Evolutionary conservation across 2,888 invertebrate species (phyloP).

Genomic region (Eurytoma californica): DNA sequence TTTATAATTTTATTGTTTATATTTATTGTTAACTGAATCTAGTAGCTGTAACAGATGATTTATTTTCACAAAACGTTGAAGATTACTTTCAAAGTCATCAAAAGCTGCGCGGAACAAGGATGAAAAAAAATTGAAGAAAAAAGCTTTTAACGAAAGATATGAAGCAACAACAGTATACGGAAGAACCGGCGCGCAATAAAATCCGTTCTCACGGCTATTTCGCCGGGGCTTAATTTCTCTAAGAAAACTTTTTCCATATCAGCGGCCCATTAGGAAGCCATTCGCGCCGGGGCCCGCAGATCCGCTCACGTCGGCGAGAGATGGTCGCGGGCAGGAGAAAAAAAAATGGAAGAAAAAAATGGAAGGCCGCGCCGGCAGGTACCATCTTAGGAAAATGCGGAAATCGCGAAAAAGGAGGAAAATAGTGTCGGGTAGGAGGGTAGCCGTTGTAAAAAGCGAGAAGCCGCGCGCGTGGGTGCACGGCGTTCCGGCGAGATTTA

Average conservation of each 20-base stretch:
- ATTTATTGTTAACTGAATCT: too few relatives aligned
- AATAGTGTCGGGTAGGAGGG: neutral
- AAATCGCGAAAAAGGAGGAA: constrained; percentile 10
- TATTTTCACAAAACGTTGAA: too few relatives aligned
- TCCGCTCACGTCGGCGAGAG: neutral
- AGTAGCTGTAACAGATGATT: too few relatives aligned
- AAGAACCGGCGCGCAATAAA: constrained; percentile 51
- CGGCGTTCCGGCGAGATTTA: constrained; percentile 60
- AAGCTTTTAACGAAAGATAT: neutral
- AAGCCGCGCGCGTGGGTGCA: neutral
- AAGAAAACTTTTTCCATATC: constrained; percentile 57
- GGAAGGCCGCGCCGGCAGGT: neutral
- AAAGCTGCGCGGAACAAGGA: neutral
- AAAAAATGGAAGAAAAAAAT: neutral
- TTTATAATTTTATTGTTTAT: too few relatives aligned
- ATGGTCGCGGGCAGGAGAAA: neutral
- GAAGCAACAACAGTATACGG: neutral
- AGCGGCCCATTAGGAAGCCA: constrained; percentile 55
- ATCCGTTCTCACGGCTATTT: constrained; percentile 50
- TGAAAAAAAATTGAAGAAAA: neutral
- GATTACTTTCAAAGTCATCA: too few relatives aligned
- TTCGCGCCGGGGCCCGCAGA: constrained; percentile 31
- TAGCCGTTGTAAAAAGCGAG: constrained; percentile 11
- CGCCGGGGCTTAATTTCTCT: constrained; percentile 43
- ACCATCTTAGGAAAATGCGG: neutral